Evolutionary conservation across 2,113 vertebrate genomes (phyloP).

Genomic region (Mellivora capensis): DNA sequence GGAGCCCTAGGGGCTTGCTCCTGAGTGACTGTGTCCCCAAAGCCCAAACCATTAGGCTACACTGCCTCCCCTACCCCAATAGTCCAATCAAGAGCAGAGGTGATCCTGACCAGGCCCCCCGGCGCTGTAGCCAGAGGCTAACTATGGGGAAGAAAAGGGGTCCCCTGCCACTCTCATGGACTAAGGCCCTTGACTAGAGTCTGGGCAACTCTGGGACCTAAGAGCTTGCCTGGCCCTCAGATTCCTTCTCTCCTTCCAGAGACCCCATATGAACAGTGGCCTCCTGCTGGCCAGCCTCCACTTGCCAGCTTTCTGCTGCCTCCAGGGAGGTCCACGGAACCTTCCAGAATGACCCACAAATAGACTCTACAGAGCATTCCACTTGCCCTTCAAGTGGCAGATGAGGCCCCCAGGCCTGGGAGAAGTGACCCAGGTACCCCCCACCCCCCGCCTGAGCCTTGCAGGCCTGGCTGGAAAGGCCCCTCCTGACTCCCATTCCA

Average conservation of each 20-base stretch:
- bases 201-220: background rate
- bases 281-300: background rate
- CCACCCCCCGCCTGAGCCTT: background rate
- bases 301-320: background rate
- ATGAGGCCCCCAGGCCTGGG: background rate
- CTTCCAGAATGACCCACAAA: constrained; percentile 8
- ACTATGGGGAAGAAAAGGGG: background rate
- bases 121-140: accelerated
- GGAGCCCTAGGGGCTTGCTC: background rate
- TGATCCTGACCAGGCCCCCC: accelerated
- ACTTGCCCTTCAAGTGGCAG: background rate
- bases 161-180: no score
- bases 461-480: background rate
- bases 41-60: background rate
- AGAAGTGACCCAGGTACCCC: background rate
- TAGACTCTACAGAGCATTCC: background rate
- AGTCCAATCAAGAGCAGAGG: background rate
- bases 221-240: background rate
- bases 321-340: background rate
- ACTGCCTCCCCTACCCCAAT: background rate
- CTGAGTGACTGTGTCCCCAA: background rate
- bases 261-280: background rate
- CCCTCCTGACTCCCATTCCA: background rate
- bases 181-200: background rate
- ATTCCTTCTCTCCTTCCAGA: background rate